Percentiles rank a stretch among this genome's conserved stretches.
phyloP scores from a whole-genome alignment of 2,113 vertebrate genomes.

The Herpetotheres cachinnans region DNA sequence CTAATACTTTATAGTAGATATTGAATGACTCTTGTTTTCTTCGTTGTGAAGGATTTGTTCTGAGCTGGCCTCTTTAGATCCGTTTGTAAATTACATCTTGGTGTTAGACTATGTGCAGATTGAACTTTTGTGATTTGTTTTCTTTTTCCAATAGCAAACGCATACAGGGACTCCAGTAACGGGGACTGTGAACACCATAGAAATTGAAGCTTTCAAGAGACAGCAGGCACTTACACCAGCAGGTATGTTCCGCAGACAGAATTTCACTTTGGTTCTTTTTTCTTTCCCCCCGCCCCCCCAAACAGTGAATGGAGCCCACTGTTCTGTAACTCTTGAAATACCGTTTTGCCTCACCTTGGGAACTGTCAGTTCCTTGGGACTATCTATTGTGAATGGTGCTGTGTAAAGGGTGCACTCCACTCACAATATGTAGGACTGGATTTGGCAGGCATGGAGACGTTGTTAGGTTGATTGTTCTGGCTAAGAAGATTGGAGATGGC shows the following conservation, averaged over 20 bases:
- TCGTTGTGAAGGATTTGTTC: neutral
- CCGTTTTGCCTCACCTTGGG: conserved; percentile 18
- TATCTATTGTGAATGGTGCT: neutral
- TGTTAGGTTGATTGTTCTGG: conserved; percentile 18
- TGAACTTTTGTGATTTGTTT: conserved; percentile 41
- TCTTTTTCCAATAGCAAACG: conserved; percentile 76
- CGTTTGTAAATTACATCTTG: neutral
- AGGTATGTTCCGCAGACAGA: conserved; percentile 76
- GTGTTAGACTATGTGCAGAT: neutral
- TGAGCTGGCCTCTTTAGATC: neutral
- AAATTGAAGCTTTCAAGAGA: conserved; percentile 94
- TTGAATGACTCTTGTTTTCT: neutral
- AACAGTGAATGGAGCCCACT: neutral
- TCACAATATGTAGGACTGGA: conserved; percentile 9
- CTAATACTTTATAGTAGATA: neutral
- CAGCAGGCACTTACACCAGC: conserved; percentile 87
- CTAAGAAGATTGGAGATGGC: conserved; percentile 20
- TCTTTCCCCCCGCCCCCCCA: too few species aligned
- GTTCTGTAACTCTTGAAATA: neutral
- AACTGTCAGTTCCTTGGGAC: neutral
- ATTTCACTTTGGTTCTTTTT: neutral
- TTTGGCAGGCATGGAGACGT: conserved; percentile 31
- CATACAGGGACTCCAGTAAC: conserved; percentile 80
- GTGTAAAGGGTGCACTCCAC: neutral
- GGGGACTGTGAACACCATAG: conserved; percentile 79